phyloP scores from a whole-genome alignment of 2,888 invertebrate genomes.

The Mimas tiliae region DNA sequence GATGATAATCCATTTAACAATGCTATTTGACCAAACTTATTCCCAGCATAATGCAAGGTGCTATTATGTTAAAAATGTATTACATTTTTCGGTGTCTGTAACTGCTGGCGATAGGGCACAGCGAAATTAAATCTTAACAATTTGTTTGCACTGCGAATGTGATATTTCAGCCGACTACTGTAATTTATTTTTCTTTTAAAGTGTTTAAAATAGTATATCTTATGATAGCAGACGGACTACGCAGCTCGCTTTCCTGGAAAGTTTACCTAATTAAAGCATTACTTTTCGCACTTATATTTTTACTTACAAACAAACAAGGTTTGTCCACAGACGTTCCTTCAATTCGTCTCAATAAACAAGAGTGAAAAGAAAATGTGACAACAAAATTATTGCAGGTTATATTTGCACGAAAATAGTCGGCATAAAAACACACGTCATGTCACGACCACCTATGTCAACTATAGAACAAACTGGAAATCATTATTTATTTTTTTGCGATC shows the following conservation, averaged over 20 bases:
- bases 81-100: neutral
- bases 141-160: conserved; percentile 20
- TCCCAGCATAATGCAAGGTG: conserved; percentile 1
- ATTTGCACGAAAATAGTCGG: neutral
- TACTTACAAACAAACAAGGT: neutral
- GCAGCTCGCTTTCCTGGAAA: conserved; percentile 8
- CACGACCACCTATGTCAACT: too few relatives aligned
- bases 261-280: neutral
- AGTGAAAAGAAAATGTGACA: neutral
- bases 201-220: conserved; percentile 22
- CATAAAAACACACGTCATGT: neutral
- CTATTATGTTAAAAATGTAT: neutral
- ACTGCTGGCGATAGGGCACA: conserved; percentile 7
- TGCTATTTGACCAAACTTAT: conserved; percentile 3
- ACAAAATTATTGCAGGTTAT: neutral
- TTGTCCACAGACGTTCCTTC: neutral
- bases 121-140: conserved; percentile 12
- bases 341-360: neutral
- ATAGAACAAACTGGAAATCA: too few relatives aligned
- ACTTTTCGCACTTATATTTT: neutral
- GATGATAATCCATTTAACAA: conserved; percentile 5
- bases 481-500: too few relatives aligned
- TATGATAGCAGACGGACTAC: conserved; percentile 19
- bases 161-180: conserved; percentile 16
- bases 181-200: conserved; percentile 13